Conservation (phyloP, 1,140 invertebrate genomes). For the Apis dorsata region DNA sequence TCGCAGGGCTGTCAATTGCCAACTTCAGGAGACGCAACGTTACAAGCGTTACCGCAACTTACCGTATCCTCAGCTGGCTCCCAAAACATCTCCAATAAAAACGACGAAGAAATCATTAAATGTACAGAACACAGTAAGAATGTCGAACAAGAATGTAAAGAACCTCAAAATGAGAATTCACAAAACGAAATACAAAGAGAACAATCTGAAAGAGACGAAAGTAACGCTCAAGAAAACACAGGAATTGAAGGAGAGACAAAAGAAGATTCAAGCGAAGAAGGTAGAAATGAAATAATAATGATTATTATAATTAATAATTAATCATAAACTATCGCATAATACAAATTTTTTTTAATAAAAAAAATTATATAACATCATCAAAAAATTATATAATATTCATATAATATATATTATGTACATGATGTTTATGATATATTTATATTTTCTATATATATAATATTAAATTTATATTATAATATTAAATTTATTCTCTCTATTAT, state of each 20-base stretch:
- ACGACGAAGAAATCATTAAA: neutral
- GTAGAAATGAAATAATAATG: slow-evolving; percentile 1
- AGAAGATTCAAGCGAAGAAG: slow-evolving; percentile 4
- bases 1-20: slow-evolving; percentile 71
- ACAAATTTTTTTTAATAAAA: neutral
- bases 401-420: no score
- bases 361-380: neutral
- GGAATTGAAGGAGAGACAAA: slow-evolving; percentile 1
- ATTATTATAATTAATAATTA: no score
- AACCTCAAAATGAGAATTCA: neutral
- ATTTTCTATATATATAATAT: no score
- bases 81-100: slow-evolving; percentile 17
- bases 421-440: no score
- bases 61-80: slow-evolving; percentile 61
- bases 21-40: slow-evolving; percentile 60
- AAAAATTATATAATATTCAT: no score
- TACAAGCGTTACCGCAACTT: slow-evolving; percentile 66
- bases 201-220: neutral
- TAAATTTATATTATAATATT: neutral
- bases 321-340: no score
- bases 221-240: neutral
- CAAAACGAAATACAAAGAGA: neutral
- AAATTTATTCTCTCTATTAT: no score
- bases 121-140: neutral
- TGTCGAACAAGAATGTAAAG: neutral